Conservation (phyloP, 2,113 vertebrate genomes). For the Solea senegalensis region DNA sequence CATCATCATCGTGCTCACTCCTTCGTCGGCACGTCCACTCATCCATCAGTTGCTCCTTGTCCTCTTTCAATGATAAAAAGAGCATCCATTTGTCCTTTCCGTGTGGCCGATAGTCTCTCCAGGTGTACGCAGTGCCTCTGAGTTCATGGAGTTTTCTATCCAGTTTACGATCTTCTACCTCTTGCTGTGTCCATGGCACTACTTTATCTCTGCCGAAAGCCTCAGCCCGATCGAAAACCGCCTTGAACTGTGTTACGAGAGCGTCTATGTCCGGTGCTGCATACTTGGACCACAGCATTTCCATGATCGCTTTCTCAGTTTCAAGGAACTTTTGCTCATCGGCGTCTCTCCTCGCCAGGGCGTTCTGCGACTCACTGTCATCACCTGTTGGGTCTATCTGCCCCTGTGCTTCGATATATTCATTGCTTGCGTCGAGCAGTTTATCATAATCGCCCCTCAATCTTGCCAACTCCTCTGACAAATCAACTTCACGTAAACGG, state of each 20-base stretch:
- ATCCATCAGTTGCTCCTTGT: conserved; percentile 8
- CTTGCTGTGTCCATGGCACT: not conserved
- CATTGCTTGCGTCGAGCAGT: not conserved
- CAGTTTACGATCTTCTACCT: not conserved
- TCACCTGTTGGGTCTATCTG: not conserved
- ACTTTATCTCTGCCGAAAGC: not conserved
- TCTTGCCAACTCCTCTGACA: not conserved
- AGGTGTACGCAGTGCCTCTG: not conserved
- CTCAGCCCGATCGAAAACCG: not conserved
- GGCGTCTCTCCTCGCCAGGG: not conserved
- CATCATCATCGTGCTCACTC: not conserved
- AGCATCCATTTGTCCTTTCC: not conserved
- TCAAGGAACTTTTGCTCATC: not conserved
- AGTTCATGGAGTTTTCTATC: not conserved
- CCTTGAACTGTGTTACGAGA: not conserved
- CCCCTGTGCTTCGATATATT: not conserved
- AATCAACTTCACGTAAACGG: not conserved
- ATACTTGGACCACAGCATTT: too few relatives aligned
- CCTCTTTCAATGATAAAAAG: not conserved
- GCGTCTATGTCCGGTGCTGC: not conserved
- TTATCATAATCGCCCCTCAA: not conserved
- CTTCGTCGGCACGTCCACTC: not conserved
- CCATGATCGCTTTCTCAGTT: too few relatives aligned
- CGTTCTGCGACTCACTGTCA: not conserved
- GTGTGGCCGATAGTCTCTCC: not conserved